Evolutionary conservation across 2,888 invertebrate genomes (phyloP), one percentile per base, ranked within the genome.

Genomic region (Agonopterix subpropinquella): DNA sequence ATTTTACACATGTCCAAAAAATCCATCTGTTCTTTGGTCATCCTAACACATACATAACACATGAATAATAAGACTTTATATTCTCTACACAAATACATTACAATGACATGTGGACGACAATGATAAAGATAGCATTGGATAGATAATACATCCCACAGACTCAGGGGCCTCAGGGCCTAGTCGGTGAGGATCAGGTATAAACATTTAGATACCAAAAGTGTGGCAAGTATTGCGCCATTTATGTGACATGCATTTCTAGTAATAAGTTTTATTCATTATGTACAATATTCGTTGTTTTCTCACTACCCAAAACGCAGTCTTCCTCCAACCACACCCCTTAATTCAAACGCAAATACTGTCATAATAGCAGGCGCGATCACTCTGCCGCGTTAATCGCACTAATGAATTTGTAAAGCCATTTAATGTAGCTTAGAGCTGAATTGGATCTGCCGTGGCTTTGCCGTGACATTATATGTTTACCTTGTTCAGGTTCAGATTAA

Each of bases 351-450:
- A 61, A 62, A 58, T 56, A 53, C 53, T 54, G 48, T 54, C 54
- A 56, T 60, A 57, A 57, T 55, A 53, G 56, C 51, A 43, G 50
- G 50, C 59, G 55, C 59, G 55, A 58, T 62, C 55, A 55, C 54
- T 50, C 54, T 53, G 47, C 53, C 41, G 51, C 56, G 59, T 63
- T 64, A 58, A 59, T 56, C 56, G 55, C 57, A 49, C 58, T 59
- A 61, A 61, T 63, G 55, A 63, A 61, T 63, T 57, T 53, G 55
- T 53, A 55, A 61, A 57, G 56, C 58, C 52, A 52, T 43, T 55
- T 57, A 57, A 61, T 52, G 47, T 42, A 48, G 45, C 49, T 51
- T 10, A 36, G 11, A 13, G 42, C 47, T 39, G 8, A 35, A 46
- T 51, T 44, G 35, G 36, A 39, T 28, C 28, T 7, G 28, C 39